A percentile compares a stretch with the other conserved stretches of the same genome.
phyloP scores from a whole-genome alignment of 2,797 vertebrate genomes.

The Pagetopsis macropterus region DNA sequence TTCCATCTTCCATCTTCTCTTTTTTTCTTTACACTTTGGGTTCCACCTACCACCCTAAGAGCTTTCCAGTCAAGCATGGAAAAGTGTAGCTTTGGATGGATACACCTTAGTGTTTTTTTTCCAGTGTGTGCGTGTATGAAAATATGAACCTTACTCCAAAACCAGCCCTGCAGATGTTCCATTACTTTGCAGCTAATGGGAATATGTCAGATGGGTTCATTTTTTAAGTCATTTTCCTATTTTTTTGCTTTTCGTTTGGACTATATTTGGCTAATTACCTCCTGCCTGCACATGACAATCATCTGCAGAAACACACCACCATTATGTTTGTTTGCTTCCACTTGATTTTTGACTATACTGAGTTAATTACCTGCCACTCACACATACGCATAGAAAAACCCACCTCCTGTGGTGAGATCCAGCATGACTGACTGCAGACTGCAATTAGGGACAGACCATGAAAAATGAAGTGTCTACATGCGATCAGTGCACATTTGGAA shows the following conservation, averaged over 20 bases:
- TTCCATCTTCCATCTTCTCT: too few species aligned
- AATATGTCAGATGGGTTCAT: slow-evolving; percentile 14
- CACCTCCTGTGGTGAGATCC: slow-evolving; percentile 44
- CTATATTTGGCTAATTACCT: slow-evolving; percentile 24
- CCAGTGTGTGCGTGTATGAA: background rate
- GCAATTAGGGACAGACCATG: slow-evolving; percentile 66
- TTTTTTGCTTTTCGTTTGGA: background rate
- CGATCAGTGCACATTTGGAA: slow-evolving; percentile 52
- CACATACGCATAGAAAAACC: background rate
- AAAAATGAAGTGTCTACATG: slow-evolving; percentile 60
- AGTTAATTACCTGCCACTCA: slow-evolving; percentile 41
- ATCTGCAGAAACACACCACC: slow-evolving; percentile 4
- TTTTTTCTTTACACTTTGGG: background rate
- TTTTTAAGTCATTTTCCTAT: background rate
- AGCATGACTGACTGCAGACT: slow-evolving; percentile 60
- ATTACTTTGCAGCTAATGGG: slow-evolving; percentile 29
- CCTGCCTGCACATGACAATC: slow-evolving; percentile 7
- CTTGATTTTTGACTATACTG: slow-evolving; percentile 34
- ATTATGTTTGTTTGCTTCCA: slow-evolving; percentile 30
- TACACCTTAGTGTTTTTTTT: background rate
- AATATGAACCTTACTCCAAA: slow-evolving; percentile 24
- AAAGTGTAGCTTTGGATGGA: slow-evolving; percentile 2
- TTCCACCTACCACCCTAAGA: too few species aligned
- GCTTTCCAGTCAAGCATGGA: slow-evolving; percentile 4
- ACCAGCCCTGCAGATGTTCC: slow-evolving; percentile 19